Evolutionary conservation across 1,140 invertebrate species (phyloP).

Genomic region (Grapholita molesta): DNA sequence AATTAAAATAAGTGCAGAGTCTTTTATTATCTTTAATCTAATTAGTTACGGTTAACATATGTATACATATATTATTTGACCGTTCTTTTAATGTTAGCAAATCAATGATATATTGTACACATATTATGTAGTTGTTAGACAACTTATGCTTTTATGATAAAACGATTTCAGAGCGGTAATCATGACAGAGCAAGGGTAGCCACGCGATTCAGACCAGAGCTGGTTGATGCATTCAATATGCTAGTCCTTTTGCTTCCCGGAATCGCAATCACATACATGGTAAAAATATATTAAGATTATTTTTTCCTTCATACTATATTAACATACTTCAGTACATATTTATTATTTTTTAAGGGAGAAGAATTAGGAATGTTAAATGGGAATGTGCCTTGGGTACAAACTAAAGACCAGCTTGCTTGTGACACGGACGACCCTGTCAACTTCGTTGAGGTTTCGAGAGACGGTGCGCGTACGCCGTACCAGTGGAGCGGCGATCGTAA

Average conservation of each 20-base stretch:
- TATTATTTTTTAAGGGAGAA: conserved; percentile 75
- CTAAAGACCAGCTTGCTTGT: conserved; percentile 60
- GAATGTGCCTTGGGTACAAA: conserved; percentile 73
- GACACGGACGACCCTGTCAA: conserved; percentile 66
- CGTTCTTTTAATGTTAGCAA: too few species aligned
- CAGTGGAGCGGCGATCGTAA: conserved; percentile 83
- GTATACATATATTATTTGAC: too few species aligned
- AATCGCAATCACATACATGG: conserved; percentile 86
- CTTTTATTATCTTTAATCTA: too few species aligned
- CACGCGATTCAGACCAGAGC: conserved; percentile 77
- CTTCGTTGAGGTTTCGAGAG: conserved; percentile 79
- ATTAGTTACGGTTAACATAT: too few species aligned
- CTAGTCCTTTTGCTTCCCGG: conserved; percentile 85
- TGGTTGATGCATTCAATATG: conserved; percentile 83
- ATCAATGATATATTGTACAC: not conserved
- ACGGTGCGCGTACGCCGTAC: conserved; percentile 85
- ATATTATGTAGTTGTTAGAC: not conserved
- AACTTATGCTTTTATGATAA: not conserved
- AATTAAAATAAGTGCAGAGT: too few species aligned
- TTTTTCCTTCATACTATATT: not conserved
- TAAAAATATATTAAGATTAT: conserved; percentile 32
- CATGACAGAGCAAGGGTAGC: conserved; percentile 82
- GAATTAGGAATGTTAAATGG: conserved; percentile 87
- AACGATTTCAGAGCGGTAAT: conserved; percentile 79
- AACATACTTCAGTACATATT: not conserved